These are phyloP conservation scores for Sebastes schlegelii DNA, from an alignment of 2,113 vertebrate species.

Conservation along the genomic window DNA sequence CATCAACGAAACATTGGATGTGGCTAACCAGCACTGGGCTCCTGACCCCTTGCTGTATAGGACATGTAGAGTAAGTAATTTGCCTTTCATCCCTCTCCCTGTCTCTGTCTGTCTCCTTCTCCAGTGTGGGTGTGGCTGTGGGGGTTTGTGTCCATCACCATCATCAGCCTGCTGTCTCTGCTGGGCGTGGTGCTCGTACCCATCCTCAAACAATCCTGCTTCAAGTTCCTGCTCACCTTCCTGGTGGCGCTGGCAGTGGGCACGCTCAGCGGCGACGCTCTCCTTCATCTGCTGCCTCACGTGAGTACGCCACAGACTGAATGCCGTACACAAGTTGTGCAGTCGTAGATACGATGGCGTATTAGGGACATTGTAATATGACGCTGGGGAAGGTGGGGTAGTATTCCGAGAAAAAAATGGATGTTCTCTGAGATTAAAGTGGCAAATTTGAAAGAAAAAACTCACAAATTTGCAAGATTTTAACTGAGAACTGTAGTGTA, in stretches of 20 bases:
- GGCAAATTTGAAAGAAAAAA: no score
- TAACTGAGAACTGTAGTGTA: no score
- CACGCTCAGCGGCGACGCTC: conserved; percentile 97
- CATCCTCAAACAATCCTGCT: conserved; percentile 98
- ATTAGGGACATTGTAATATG: no score
- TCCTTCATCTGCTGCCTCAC: conserved; percentile 97
- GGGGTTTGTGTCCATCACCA: conserved; percentile 97
- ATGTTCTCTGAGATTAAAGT: no score
- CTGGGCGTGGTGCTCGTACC: conserved; percentile 96
- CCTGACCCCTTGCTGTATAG: not conserved
- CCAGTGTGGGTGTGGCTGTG: conserved; percentile 95
- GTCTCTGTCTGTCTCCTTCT: not conserved
- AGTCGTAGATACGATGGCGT: no score
- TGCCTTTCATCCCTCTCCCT: no score
- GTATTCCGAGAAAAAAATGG: no score
- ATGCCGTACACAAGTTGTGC: no score
- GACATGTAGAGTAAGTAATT: not conserved
- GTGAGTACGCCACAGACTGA: conserved; percentile 81
- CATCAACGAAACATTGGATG: not conserved
- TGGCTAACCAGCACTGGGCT: not conserved
- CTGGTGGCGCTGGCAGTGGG: conserved; percentile 97
- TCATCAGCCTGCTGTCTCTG: conserved; percentile 97
- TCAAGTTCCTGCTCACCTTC: conserved; percentile 99
- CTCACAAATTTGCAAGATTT: no score
- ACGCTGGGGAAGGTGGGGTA: no score